Conservation (phyloP, 2,113 vertebrate species). For the Neotragus pygmaeus region DNA sequence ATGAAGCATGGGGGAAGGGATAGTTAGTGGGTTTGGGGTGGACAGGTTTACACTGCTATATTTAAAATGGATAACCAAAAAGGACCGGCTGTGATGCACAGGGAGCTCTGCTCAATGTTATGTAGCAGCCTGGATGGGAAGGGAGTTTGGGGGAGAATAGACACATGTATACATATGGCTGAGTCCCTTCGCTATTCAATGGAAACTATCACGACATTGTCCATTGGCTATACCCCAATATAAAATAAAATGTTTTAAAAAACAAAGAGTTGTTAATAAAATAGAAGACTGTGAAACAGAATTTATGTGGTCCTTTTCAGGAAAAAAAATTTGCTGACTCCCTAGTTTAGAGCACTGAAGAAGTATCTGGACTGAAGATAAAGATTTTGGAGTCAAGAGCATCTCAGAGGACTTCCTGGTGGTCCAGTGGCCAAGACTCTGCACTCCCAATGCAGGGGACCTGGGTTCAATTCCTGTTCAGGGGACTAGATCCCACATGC, state of each 20-base stretch:
- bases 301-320: neutral
- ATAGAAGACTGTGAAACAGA: neutral
- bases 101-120: neutral
- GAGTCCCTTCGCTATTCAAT: neutral
- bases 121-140: neutral
- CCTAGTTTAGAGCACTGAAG: neutral
- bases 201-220: neutral
- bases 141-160: neutral
- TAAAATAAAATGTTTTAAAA: neutral
- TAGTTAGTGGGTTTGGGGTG: neutral
- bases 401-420: neutral
- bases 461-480: neutral
- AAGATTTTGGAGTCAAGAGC: neutral
- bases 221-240: neutral
- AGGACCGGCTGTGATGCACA: neutral
- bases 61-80: neutral
- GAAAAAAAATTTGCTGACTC: neutral
- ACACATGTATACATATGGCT: neutral
- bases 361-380: neutral
- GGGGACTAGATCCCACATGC: neutral
- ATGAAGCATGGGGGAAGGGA: neutral
- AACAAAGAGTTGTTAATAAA: neutral
- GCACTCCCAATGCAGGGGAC: neutral
- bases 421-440: neutral
- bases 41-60: neutral